These are phyloP conservation scores for Geopemphigus sp. DNA, from an alignment of 1,140 invertebrate genomes.

Conservation along the genomic window DNA sequence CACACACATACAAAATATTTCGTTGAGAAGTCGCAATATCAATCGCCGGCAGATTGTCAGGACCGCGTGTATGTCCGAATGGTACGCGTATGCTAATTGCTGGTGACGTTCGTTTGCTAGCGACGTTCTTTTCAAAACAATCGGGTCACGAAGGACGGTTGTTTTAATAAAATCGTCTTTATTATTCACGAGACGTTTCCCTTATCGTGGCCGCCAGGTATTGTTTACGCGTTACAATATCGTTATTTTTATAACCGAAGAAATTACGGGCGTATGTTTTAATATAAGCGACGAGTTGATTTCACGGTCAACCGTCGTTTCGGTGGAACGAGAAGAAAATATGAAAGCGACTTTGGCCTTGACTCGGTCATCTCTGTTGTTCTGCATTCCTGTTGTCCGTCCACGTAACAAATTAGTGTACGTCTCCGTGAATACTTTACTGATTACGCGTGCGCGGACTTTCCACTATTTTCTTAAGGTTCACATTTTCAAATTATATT, in stretches of 20 bases:
- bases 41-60: too few species aligned
- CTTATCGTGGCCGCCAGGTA: not conserved
- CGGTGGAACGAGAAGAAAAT: conserved; percentile 29
- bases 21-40: too few species aligned
- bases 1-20: too few species aligned
- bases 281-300: not conserved
- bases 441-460: conserved; percentile 17
- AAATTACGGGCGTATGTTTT: not conserved
- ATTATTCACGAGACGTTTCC: not conserved
- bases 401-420: conserved; percentile 23
- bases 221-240: too few species aligned
- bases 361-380: conserved; percentile 13
- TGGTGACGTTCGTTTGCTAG: too few species aligned
- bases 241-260: not conserved
- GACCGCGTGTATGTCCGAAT: too few species aligned
- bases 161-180: too few species aligned
- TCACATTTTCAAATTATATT: not conserved
- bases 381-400: not conserved
- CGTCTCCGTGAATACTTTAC: conserved; percentile 24
- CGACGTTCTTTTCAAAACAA: too few species aligned
- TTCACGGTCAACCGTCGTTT: conserved; percentile 23
- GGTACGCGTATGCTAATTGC: too few species aligned
- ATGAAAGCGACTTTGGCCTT: conserved; percentile 41
- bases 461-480: not conserved
- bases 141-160: too few species aligned